A percentile compares a stretch with the other conserved stretches of the same genome.
These are phyloP conservation scores for Cyrtonyx montezumae DNA, from an alignment of 2,113 vertebrate genomes.

Conservation along the genomic window DNA sequence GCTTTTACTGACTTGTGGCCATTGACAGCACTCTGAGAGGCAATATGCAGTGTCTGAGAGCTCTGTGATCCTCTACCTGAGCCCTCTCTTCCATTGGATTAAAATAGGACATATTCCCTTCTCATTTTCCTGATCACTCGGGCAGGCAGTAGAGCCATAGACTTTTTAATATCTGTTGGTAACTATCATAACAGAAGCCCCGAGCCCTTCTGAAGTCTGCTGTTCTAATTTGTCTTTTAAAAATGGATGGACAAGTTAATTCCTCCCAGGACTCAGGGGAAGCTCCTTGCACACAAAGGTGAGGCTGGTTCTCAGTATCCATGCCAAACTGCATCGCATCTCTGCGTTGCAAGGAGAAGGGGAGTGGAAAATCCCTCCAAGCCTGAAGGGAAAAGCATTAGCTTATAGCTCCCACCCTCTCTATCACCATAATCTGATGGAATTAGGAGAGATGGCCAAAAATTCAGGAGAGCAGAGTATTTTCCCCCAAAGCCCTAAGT, in stretches of 20 bases:
- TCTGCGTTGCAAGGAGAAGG: background rate
- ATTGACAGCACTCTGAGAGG: background rate
- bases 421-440: slow-evolving; percentile 9
- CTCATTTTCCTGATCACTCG: background rate
- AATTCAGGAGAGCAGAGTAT: slow-evolving; percentile 7
- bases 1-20: background rate
- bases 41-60: background rate
- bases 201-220: background rate
- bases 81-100: background rate
- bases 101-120: background rate
- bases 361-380: background rate
- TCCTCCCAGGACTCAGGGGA: background rate
- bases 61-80: background rate
- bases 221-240: background rate
- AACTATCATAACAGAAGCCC: background rate
- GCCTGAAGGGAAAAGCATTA: background rate
- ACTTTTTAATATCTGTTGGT: background rate
- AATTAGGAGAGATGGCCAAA: slow-evolving; percentile 12
- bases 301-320: background rate
- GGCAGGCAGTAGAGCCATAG: background rate
- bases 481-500: background rate
- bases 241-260: background rate
- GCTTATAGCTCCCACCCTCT: background rate
- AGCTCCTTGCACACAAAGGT: background rate
- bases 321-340: rapidly evolving